phyloP scores from a whole-genome alignment of 2,797 vertebrate species.

The Propithecus perrieri region DNA sequence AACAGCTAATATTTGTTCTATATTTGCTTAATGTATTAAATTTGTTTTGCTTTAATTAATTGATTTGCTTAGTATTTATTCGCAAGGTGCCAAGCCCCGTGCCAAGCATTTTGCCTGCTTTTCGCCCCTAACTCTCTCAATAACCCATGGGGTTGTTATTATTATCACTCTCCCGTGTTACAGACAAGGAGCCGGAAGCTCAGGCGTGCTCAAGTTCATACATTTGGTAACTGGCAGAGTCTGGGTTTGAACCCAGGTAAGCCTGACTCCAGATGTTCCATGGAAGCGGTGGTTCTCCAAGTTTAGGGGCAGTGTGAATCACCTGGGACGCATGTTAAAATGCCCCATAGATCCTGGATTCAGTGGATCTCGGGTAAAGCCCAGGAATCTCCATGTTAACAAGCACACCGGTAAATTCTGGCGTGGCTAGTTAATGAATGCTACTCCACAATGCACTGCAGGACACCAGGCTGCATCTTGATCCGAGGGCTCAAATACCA shows the following conservation, averaged over 20 bases:
- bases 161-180: neutral
- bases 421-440: neutral
- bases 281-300: neutral
- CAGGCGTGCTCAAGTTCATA: neutral
- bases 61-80: neutral
- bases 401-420: neutral
- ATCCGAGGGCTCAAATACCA: neutral
- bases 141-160: constrained; percentile 12
- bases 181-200: neutral
- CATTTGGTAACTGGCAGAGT: neutral
- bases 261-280: neutral
- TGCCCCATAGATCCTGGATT: neutral
- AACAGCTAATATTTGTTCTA: neutral
- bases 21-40: neutral
- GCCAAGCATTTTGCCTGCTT: constrained; percentile 36
- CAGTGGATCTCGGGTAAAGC: neutral
- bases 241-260: neutral
- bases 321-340: neutral
- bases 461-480: no score
- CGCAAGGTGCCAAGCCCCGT: neutral
- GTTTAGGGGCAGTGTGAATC: rapidly evolving
- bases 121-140: constrained; percentile 32
- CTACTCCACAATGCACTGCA: neutral
- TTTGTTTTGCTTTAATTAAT: neutral
- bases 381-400: neutral